Base-by-base conservation (phyloP, 2,113 vertebrate genomes). In the Cathartes aura region DNA sequence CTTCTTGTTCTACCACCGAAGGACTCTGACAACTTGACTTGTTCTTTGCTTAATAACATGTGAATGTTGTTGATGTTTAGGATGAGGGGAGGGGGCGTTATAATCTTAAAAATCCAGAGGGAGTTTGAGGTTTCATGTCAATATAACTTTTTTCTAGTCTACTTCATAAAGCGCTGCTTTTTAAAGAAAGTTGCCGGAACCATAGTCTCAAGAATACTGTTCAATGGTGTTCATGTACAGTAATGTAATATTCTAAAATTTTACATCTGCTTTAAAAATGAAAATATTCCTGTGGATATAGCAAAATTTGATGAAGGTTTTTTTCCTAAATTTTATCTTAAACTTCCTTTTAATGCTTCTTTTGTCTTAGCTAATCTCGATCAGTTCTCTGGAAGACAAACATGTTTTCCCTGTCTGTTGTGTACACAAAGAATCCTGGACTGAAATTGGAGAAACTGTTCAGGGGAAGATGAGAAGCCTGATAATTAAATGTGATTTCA, bases 171-270 rank as follows among this genome's bases (percentile, higher is more conserved):
- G 20, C 2, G 0, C 11, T 76, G 11, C 34, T 43, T 84, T 89
- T 55, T 7, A n/a, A 74, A 74, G n/a, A 42, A 52, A 59, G 14
- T 17, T 7, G 0, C 34, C 1, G 3, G 60, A 94, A 55, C 15
- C 5, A 0, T 17, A 42, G 15, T 29, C 64, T 74, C 22, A 52
- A 68, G 56, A 88, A 32, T 30, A 11, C 1, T 0, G 12, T 40
- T 60, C 15, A 29, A 0, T 12, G 29, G 3, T 40, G 19, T 59
- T 68, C 30, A 17, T 3, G 2, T 24, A 21, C 0, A 1, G 19
- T 16, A 66, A 56, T 26, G 22, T 56, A 43, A 45, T 38, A 62
- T 4, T 68, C 12, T 30, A 22, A 60, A 59, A 43, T 43, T 17
- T 58, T 62, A 15, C 4, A 38, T 45, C 6, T 7, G 1, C 21